Evolutionary conservation across 2,113 vertebrate species (phyloP), one percentile per base, ranked within the genome.

Genomic region (Mellivora capensis): DNA sequence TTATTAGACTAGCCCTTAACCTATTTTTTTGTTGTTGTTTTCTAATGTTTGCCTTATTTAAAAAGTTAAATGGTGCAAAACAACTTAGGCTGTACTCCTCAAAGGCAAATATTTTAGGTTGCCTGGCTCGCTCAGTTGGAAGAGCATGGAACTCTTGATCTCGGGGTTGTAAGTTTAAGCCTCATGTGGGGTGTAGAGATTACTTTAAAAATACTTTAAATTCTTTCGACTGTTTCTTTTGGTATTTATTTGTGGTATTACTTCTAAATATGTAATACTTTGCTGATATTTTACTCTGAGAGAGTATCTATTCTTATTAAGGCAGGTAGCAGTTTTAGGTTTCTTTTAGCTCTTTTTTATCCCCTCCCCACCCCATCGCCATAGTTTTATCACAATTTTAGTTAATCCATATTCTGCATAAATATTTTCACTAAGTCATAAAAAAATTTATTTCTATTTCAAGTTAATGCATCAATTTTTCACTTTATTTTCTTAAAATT

Each of bases 321-420:
- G 31, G 76, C 57, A 87, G 39, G 34, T 92, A 59, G 80, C 31
- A 82, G 18, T 86, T 81, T 89, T 72, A 67, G 72, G 59, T 86
- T 18, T 77, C 42, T 67, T 39, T 27, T 27, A 77, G 21, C 49
- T 62, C 67, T 95, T 93, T 95, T 93, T 90, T 84, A 18, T 87
- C 3, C 9, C 54, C 27, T 74, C 4, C 8, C 37, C 69, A 61
- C 7, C 9, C 12, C 6, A 27, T 39, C 34, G 20, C 31, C 4
- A 44, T 79, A 88, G 15, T 89, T 85, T 4, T 77, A 47, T 88
- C n/a, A 90, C 44, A 96, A 0, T 90, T 95, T 97, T 92, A 81
- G 23, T 92, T 96, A 93, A 92, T 84, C 42, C 25, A 15, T 79
- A n/a, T 39, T 85, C 21, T 86, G 7, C 90, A 13, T 81, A 86